Percentiles rank a stretch among this genome's conserved stretches.
Evolutionary conservation across 1,140 invertebrate species (phyloP).

Genomic region (Leguminivora glycinivorella): DNA sequence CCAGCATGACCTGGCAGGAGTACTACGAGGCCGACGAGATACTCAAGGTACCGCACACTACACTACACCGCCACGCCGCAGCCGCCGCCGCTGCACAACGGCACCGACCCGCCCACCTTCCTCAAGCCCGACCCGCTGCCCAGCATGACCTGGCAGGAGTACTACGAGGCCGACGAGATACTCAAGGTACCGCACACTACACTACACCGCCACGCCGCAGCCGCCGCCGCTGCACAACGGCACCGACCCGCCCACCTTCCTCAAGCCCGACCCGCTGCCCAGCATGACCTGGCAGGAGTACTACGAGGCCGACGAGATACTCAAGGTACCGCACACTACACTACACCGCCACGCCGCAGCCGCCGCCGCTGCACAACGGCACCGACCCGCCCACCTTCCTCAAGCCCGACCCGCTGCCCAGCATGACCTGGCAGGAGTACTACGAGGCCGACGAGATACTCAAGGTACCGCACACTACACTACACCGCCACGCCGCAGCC

Average conservation of each 20-base stretch:
- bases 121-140: too few species aligned
- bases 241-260: slow-evolving; percentile 92
- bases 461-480: slow-evolving; percentile 84
- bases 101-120: too few species aligned
- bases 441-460: slow-evolving; percentile 97
- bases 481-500: too few species aligned
- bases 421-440: slow-evolving; percentile 96
- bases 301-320: slow-evolving; percentile 96
- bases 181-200: too few species aligned
- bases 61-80: too few species aligned
- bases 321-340: slow-evolving; percentile 85
- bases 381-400: too few species aligned
- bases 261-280: slow-evolving; percentile 91
- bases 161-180: too few species aligned
- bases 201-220: slow-evolving; percentile 60
- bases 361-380: slow-evolving; percentile 82
- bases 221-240: slow-evolving; percentile 84
- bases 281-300: slow-evolving; percentile 94
- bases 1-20: slow-evolving; percentile 83
- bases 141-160: too few species aligned
- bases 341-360: too few species aligned
- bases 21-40: slow-evolving; percentile 97
- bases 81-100: too few species aligned
- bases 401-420: too few species aligned
- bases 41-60: slow-evolving; percentile 83